A percentile compares a stretch with the other conserved stretches of the same genome.
Evolutionary conservation across 2,888 invertebrate species (phyloP).

Genomic region (Artemia sinica): DNA sequence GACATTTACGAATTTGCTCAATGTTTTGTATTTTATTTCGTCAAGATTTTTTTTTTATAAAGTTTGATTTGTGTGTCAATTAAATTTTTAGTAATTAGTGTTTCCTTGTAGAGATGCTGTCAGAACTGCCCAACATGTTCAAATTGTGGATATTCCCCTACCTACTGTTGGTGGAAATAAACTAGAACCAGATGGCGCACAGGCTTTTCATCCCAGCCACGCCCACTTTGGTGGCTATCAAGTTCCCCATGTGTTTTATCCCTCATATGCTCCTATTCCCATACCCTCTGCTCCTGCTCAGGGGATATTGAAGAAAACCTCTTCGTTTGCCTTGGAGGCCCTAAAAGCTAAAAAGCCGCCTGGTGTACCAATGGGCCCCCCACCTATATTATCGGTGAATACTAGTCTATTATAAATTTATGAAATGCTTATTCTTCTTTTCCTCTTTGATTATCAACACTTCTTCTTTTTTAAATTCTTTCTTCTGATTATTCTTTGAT

Average conservation of each 20-base stretch:
- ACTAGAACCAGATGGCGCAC: constrained; percentile 24
- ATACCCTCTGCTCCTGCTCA: constrained; percentile 40
- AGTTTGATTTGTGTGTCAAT: no score
- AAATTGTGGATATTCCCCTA: constrained; percentile 84
- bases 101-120: not conserved
- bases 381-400: constrained; percentile 21
- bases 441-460: no score
- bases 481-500: no score
- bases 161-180: constrained; percentile 38
- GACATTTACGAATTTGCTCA: no score
- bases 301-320: constrained; percentile 55
- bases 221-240: constrained; percentile 36
- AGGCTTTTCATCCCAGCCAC: constrained; percentile 36
- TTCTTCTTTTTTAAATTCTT: no score
- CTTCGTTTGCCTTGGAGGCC: constrained; percentile 34
- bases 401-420: no score
- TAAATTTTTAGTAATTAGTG: no score
- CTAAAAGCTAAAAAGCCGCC: constrained; percentile 21
- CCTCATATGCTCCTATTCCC: constrained; percentile 19
- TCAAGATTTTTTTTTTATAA: no score
- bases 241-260: constrained; percentile 27
- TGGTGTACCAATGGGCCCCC: constrained; percentile 24
- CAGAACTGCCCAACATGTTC: constrained; percentile 78
- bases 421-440: no score
- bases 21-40: no score